Conservation (phyloP, 1,140 invertebrate genomes). For the Tetranychus cinnabarinus region DNA sequence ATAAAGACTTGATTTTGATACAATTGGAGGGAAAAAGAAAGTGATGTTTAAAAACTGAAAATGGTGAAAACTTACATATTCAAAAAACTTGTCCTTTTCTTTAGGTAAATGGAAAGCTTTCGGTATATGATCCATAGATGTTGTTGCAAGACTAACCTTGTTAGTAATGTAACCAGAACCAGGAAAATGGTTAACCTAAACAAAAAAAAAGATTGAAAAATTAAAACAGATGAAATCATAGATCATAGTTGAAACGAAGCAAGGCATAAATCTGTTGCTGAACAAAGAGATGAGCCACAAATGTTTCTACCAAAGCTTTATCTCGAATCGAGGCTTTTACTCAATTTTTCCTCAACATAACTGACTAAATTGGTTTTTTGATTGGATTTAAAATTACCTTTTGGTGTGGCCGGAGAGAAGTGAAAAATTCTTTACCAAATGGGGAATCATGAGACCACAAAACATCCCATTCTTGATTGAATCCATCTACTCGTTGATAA, state of each 20-base stretch:
- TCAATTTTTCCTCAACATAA: too few relatives aligned
- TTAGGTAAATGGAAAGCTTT: constrained; percentile 63
- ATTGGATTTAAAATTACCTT: constrained; percentile 20
- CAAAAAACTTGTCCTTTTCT: constrained; percentile 41
- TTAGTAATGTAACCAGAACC: constrained; percentile 82
- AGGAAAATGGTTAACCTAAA: constrained; percentile 70
- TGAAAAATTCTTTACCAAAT: constrained; percentile 33
- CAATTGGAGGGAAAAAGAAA: too few relatives aligned
- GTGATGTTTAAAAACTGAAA: too few relatives aligned
- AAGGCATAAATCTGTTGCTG: too few relatives aligned
- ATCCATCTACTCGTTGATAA: constrained; percentile 8
- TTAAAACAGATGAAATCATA: too few relatives aligned
- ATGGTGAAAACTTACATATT: constrained; percentile 30
- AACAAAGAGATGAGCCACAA: too few relatives aligned
- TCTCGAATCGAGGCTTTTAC: too few relatives aligned
- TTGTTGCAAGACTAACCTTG: constrained; percentile 70
- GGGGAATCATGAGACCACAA: constrained; percentile 87
- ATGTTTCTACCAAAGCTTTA: too few relatives aligned
- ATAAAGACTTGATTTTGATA: too few relatives aligned
- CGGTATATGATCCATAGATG: constrained; percentile 47
- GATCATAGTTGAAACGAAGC: too few relatives aligned
- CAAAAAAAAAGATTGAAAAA: too few relatives aligned
- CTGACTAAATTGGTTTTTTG: not conserved
- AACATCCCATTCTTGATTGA: constrained; percentile 40
- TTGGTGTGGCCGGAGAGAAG: constrained; percentile 41